Evolutionary conservation across 2,797 vertebrate genomes (phyloP).

Genomic region (Octomys mimax): DNA sequence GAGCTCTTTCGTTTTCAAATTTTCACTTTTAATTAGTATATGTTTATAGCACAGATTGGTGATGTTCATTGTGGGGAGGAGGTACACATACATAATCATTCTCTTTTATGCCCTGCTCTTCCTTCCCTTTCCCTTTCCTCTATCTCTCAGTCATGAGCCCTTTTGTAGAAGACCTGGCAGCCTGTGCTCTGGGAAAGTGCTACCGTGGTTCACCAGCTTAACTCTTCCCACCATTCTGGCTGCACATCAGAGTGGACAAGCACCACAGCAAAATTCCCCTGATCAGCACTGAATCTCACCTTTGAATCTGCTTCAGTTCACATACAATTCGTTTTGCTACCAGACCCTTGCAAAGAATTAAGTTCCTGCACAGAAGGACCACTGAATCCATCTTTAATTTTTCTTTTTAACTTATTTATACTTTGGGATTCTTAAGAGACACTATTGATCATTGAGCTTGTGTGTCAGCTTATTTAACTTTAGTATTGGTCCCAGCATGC

Average conservation of each 20-base stretch:
- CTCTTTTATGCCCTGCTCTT: background rate
- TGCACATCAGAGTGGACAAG: background rate
- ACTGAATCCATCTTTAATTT: background rate
- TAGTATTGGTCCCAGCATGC: background rate
- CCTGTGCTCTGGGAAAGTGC: background rate
- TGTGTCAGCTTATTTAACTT: background rate
- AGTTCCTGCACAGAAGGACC: background rate
- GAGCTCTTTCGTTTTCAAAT: background rate
- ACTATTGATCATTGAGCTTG: background rate
- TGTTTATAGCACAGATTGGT: background rate
- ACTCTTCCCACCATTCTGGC: background rate
- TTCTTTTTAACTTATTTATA: background rate
- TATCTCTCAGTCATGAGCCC: background rate
- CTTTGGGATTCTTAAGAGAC: background rate
- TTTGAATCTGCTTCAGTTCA: background rate
- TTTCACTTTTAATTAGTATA: background rate
- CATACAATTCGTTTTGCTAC: background rate
- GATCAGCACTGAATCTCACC: no score
- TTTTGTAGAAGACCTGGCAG: background rate
- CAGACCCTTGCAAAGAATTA: background rate
- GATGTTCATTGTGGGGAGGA: background rate
- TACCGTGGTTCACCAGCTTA: background rate
- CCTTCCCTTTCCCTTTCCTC: background rate
- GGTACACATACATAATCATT: background rate
- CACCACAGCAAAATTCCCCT: background rate